Percentiles rank a stretch among this genome's conserved stretches.
Conservation (phyloP, 2,113 vertebrate genomes). For the Dolichallabes microphthalmus region DNA sequence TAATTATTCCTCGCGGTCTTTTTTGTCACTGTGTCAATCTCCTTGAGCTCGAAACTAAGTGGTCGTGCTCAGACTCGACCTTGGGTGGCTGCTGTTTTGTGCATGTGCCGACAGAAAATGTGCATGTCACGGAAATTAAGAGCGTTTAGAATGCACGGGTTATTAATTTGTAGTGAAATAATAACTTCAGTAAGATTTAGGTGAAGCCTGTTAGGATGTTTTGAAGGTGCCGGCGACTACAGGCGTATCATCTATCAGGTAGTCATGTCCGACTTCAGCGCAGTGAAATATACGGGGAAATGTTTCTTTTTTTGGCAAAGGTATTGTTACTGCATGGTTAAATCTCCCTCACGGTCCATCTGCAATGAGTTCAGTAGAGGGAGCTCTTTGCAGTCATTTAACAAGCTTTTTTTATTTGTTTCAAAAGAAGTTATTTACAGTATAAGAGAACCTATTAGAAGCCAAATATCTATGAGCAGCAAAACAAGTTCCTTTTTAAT, state of each 20-base stretch:
- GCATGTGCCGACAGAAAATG: conserved; percentile 20
- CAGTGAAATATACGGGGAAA: not conserved
- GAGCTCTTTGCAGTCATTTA: conserved; percentile 52
- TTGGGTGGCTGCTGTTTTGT: conserved; percentile 27
- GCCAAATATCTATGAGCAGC: not conserved
- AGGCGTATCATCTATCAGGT: not conserved
- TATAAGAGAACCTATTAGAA: not conserved
- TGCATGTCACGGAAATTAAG: not conserved
- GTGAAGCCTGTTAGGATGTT: not conserved
- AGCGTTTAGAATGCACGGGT: not conserved
- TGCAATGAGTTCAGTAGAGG: conserved; percentile 52
- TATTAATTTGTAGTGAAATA: conserved; percentile 2
- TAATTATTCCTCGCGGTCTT: conserved; percentile 40
- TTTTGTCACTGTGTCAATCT: conserved; percentile 34
- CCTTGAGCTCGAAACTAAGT: not conserved
- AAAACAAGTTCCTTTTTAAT: conserved; percentile 20
- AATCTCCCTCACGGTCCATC: not conserved
- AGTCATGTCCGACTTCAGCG: not conserved
- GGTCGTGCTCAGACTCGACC: conserved; percentile 39
- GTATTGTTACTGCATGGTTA: not conserved
- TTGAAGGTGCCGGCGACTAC: not conserved
- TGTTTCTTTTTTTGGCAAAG: not conserved
- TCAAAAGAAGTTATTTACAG: not conserved
- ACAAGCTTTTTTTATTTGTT: not conserved
- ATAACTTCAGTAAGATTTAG: not conserved